Evolutionary conservation across 2,797 vertebrate species (phyloP).

Genomic region (Denticeps clupeoides): DNA sequence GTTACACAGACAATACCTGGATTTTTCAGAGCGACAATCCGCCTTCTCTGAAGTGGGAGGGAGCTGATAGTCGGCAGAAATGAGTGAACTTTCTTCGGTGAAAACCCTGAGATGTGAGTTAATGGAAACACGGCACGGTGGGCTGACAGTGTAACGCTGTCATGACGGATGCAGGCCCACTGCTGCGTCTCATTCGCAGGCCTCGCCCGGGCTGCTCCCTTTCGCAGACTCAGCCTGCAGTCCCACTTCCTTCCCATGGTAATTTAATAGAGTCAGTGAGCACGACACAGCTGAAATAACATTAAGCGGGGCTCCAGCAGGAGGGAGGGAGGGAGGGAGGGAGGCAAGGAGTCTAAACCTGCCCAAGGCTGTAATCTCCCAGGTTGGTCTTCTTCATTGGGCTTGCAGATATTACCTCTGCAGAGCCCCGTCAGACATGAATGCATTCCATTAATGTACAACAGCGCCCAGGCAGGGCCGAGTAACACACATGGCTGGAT

Average conservation of each 20-base stretch:
- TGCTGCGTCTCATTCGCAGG: no score
- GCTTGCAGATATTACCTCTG: conserved; percentile 20
- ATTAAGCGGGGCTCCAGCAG: not conserved
- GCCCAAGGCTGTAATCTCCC: conserved; percentile 21
- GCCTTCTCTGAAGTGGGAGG: no score
- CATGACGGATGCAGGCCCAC: no score
- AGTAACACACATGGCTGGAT: conserved; percentile 2
- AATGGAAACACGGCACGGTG: no score
- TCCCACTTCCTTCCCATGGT: not conserved
- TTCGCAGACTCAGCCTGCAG: not conserved
- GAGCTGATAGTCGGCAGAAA: no score
- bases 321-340: not conserved
- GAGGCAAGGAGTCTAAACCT: conserved; percentile 5
- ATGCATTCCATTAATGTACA: conserved; percentile 28
- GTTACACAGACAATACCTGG: no score
- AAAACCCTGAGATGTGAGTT: no score
- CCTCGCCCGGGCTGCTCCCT: no score
- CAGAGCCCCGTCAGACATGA: conserved; percentile 27
- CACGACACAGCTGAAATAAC: not conserved
- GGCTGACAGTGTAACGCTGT: no score
- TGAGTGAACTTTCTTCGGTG: no score
- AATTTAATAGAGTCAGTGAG: not conserved
- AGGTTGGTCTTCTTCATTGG: conserved; percentile 12
- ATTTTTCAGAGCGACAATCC: no score
- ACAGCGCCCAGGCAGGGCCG: not conserved